Base-by-base conservation (phyloP, 2,113 vertebrate genomes). In the Andinoacara biseriatus region DNA sequence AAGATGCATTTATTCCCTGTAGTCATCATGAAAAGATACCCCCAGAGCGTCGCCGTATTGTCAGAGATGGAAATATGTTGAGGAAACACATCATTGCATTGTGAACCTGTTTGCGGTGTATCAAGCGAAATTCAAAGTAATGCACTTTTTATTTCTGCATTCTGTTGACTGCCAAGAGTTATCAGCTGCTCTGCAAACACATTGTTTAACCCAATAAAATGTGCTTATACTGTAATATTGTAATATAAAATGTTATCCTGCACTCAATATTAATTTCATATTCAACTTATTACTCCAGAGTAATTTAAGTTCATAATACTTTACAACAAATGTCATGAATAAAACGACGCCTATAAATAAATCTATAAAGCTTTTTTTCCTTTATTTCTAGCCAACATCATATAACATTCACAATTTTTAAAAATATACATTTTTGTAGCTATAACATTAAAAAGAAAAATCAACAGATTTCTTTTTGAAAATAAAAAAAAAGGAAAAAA, bases 371-470 rank as follows among this genome's bases (percentile, higher is more conserved):
- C 95, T 92, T 94, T 93, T 94, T 92, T 92, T 22, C 60, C 74
- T 94, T 96, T 96, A 96, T 96, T 95, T 95, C 95, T 95, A 96
- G 94, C 94, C 90, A 94, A 96, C 95, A 95, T 95, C 94, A 94
- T 95, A 89, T 88, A 94, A 96, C 95, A 95, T 90, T 94, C 94
- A 96, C 96, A 94, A 95, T 90, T 95, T 95, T 91, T 94, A 96
- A 96, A 96, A 96, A 96, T 96, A 96, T 95, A 96, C 94, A 95
- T 90, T 95, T 96, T 95, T 95, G 94, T 95, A 95, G 94, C 95
- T 96, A 94, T 94, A 92, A 95, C 95, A 96, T 95, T 94, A 95
- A 90, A 95, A 96, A 95, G 86, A 93, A 95, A 95, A 94, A 91
- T 89, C 86, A 93, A 94, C 91, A 93, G 86, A 81, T 89, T 89